Evolutionary conservation across 2,113 vertebrate genomes (phyloP).

Genomic region (Coracopsis vasa): DNA sequence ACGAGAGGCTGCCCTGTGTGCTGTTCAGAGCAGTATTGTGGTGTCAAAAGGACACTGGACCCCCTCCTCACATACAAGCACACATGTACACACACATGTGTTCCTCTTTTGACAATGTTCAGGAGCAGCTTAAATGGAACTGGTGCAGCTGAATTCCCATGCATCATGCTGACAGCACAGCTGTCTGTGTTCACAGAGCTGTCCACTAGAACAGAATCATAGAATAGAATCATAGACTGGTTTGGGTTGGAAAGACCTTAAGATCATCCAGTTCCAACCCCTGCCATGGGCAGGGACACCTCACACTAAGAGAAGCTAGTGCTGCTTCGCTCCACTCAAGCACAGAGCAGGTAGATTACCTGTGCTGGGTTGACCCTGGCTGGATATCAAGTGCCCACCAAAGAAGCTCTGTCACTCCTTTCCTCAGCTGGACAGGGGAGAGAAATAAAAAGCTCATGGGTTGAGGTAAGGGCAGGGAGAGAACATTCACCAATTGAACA

Average conservation of each 20-base stretch:
- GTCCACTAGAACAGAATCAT: not conserved
- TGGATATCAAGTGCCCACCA: not conserved
- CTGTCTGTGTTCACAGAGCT: not conserved
- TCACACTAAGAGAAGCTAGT: not conserved
- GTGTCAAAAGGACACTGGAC: not conserved
- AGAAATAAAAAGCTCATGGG: not conserved
- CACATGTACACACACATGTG: accelerated
- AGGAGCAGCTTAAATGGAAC: not conserved
- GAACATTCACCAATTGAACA: not conserved
- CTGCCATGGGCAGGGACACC: too few relatives aligned
- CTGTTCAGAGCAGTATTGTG: not conserved
- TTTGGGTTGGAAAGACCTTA: too few relatives aligned
- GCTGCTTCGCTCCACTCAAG: not conserved
- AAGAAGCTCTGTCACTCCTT: accelerated
- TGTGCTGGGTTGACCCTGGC: not conserved
- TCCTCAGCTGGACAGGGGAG: not conserved
- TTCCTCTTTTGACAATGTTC: not conserved
- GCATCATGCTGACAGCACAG: not conserved
- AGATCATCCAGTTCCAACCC: too few relatives aligned
- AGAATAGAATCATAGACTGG: too few relatives aligned
- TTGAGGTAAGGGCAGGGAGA: not conserved
- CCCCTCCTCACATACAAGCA: not conserved
- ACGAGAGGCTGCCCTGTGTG: accelerated
- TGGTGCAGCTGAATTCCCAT: not conserved
- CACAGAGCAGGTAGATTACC: not conserved